phyloP scores from a whole-genome alignment of 2,797 vertebrate species.

The Chrysocyon brachyurus region DNA sequence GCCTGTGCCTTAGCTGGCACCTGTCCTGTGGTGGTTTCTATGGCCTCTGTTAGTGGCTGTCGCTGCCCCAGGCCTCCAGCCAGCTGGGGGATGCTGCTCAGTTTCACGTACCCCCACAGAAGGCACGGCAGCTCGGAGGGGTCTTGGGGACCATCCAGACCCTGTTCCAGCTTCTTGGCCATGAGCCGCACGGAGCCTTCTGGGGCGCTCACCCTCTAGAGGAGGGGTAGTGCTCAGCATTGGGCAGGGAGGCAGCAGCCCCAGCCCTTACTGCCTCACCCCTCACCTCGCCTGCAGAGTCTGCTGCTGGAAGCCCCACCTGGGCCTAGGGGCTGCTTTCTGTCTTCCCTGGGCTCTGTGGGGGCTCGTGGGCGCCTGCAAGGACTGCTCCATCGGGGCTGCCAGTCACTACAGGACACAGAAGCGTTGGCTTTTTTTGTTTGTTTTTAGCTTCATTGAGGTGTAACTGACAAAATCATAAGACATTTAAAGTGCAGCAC shows the following conservation, averaged over 20 bases:
- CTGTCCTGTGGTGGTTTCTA: not conserved
- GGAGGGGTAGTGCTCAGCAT: not conserved
- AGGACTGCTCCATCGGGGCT: not conserved
- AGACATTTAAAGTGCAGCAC: not conserved
- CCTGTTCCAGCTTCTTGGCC: not conserved
- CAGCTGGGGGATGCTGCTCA: not conserved
- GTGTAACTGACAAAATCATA: not conserved
- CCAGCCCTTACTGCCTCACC: not conserved
- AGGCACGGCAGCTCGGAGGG: not conserved
- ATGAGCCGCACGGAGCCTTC: not conserved
- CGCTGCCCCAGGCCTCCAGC: not conserved
- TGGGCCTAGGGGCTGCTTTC: rapidly evolving
- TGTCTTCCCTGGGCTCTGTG: too few relatives aligned
- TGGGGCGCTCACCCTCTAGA: not conserved
- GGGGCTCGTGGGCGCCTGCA: not conserved
- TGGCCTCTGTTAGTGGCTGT: not conserved
- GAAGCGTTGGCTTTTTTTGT: not conserved
- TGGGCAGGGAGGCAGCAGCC: not conserved
- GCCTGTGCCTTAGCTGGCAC: not conserved
- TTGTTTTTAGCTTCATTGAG: not conserved
- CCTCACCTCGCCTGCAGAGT: not conserved
- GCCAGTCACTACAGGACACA: not conserved
- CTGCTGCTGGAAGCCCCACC: not conserved
- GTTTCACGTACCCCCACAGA: not conserved
- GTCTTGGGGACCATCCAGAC: not conserved